These are phyloP conservation scores for Bambusicola thoracicus DNA, from an alignment of 2,113 vertebrate genomes.

Conservation along the genomic window DNA sequence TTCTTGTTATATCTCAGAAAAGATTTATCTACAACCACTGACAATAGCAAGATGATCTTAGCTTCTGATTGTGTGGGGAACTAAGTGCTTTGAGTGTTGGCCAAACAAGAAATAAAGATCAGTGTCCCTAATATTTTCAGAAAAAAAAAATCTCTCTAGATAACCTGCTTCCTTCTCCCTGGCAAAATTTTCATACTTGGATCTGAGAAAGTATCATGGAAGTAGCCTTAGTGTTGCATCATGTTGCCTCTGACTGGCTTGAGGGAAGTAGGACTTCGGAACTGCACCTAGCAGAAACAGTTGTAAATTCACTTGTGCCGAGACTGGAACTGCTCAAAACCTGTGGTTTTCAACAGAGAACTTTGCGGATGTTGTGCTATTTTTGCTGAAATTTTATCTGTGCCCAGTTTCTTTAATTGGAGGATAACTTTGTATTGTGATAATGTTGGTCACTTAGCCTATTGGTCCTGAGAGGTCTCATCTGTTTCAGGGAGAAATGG, in stretches of 20 bases:
- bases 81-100: not conserved
- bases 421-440: not conserved
- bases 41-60: not conserved
- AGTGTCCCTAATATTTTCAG: not conserved
- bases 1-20: not conserved
- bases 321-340: not conserved
- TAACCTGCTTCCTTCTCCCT: not conserved
- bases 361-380: not conserved
- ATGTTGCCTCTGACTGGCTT: not conserved
- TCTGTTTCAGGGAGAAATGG: not conserved
- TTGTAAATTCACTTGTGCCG: not conserved
- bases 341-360: not conserved
- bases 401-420: not conserved
- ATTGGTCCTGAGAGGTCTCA: not conserved
- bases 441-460: not conserved
- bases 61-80: not conserved
- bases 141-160: not conserved
- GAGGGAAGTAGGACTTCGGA: not conserved
- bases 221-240: not conserved
- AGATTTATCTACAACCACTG: not conserved
- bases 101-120: not conserved
- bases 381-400: not conserved
- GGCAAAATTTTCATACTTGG: not conserved
- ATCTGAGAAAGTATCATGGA: not conserved
- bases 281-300: not conserved